phyloP scores from a whole-genome alignment of 2,888 invertebrate genomes.

The Meteorus cinctellus region DNA sequence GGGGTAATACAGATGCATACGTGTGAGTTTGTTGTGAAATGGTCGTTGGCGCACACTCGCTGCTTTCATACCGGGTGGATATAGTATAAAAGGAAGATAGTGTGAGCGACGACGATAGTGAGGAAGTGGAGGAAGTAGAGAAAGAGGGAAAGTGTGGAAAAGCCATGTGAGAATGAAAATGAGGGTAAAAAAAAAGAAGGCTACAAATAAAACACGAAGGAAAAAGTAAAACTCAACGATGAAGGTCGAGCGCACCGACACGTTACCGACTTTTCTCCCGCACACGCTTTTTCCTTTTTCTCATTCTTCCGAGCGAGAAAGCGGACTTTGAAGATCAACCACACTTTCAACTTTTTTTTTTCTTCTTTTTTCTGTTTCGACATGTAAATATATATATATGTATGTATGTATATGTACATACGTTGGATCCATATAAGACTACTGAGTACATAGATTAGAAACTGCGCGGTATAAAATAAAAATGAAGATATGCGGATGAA shows the following conservation, averaged over 20 bases:
- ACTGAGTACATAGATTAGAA: no score
- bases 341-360: slow-evolving; percentile 22
- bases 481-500: no score
- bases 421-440: no score
- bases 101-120: slow-evolving; percentile 38
- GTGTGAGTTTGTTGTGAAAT: slow-evolving; percentile 3
- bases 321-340: slow-evolving; percentile 21
- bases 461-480: no score
- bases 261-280: slow-evolving; percentile 42
- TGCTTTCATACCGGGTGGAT: background rate
- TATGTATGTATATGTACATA: no score
- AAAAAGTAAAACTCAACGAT: slow-evolving; percentile 45
- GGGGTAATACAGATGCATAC: background rate
- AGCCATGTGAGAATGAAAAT: slow-evolving; percentile 44
- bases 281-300: slow-evolving; percentile 39
- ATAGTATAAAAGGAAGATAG: slow-evolving; percentile 43
- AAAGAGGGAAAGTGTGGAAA: slow-evolving; percentile 51
- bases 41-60: slow-evolving; percentile 25
- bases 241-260: slow-evolving; percentile 46
- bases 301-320: slow-evolving; percentile 38
- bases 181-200: slow-evolving; percentile 30
- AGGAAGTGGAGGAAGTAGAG: slow-evolving; percentile 25
- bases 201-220: slow-evolving; percentile 21
- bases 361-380: no score
- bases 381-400: no score